Evolutionary conservation across 2,113 vertebrate genomes (phyloP), one percentile per base, ranked within the genome.

Genomic region (Aspiorhynchus laticeps): DNA sequence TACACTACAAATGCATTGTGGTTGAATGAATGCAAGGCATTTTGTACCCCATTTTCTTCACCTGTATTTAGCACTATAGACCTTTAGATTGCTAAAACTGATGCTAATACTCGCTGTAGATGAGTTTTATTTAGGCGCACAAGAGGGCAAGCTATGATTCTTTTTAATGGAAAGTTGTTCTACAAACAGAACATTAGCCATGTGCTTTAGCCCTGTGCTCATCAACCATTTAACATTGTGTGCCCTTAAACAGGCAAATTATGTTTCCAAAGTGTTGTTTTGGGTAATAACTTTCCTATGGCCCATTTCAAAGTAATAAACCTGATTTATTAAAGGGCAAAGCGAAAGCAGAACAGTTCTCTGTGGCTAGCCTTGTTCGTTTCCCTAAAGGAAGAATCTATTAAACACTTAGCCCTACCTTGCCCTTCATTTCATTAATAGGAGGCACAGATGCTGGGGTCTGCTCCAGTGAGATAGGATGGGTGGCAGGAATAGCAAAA

Each of bases 401-500:
- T 86, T 85, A 87, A 78, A 65, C 63, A 83, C 83, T 82, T 63
- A 56, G 36, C 74, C 71, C 26, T 83, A 84, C 26, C 53, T 87
- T 65, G 41, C 79, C 53, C 82, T 85, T 84, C 74, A 75, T 89
- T 89, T 79, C 61, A 59, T 46, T 79, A 85, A 77, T 74, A 79
- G 85, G 74, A 83, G 36, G 80, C 74, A 75, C 41, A 84, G 80
- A 28, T 86, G 84, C 46, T 26, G 56, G 15, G 38, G 31, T 59
- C 87, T 89, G 88, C 83, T 74, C 74, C 51, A 73, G 51, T 83
- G 83, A 80, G 84, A 86, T 87, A 86, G 86, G 53, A 75, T 46
- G 77, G 71, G 41, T 38, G 63, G 83, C 61, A 78, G 83, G 78
- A 86, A 83, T 84, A 80, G 75, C 41, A 74, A 83, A 73, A 81